Base-by-base conservation (phyloP, 2,113 vertebrate genomes). In the Amblyornis subalaris region DNA sequence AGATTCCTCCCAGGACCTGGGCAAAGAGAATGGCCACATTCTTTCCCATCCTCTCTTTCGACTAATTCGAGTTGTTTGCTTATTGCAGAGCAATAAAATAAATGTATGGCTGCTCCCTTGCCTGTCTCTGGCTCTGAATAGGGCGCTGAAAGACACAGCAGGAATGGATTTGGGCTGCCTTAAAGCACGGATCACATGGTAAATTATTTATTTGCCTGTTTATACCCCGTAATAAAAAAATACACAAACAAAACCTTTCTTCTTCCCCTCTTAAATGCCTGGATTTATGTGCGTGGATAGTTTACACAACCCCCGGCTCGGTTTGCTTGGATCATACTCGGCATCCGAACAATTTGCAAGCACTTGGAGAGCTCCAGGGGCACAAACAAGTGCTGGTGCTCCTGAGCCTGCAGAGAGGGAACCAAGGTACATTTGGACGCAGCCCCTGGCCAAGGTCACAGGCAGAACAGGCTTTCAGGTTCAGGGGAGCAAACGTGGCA, bases 171-270 rank as follows among this genome's bases (percentile, higher is more conserved):
- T 60, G 61, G 36, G 45, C 88, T 91, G 81, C 62, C 71, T 94
- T 88, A 62, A 92, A 93, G 28, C 88, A 42, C 0, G 5, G 83
- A 36, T 61, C 88, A 84, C 90, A 67, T 86, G 88, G 53, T 33
- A 81, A 88, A 84, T 88, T 86, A 90, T 95, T 94, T 93, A 94
- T 95, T 93, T 94, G 67, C 69, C 79, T 93, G 69, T 88, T 95
- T 97, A 81, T 86, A 54, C 69, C 72, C 88, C 57, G 85, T 50
- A 91, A 90, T 88, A 95, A 96, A 85, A 93, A 91, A 91, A 84
- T 51, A 84, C 55, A 81, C 82, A 94, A 94, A 91, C 88, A 95
- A 94, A 95, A 48, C 55, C 48, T 80, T 95, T 55, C 53, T 79
- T 55, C 45, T 90, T 66, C 60, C 51, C 31, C 66, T 86, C 64